Base-by-base conservation (phyloP, 2,888 invertebrate species). In the Clivina fossor region DNA sequence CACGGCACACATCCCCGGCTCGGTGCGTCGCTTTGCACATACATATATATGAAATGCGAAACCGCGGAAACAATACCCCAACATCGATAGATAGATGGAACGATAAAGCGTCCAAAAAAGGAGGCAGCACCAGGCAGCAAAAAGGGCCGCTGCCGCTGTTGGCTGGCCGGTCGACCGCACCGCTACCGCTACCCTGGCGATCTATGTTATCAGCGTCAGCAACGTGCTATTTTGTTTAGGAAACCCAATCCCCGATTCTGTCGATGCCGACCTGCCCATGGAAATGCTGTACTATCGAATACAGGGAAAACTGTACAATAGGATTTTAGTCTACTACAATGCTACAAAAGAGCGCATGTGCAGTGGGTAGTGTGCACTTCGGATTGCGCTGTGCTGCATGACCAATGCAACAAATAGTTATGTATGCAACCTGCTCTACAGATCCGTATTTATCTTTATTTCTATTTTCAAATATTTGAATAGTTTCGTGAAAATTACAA, bases 221-320 rank as follows among this genome's bases (percentile, higher is more conserved):
- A 51, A 43, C 20, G 20, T 41, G 43, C 41, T 53, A 53, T 53
- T 53, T 53, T 53, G 53, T 53, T 53, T 53, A 53, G 53, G 53
- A 53, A 53, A 53, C 53, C 53, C 53, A 53, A 53, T 53, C 53
- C 41, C 35, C 44, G 18, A 15, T 26, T 24, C 43, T 24, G 26
- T 24, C 9, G 26, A 7, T 24, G 32, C 32, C 47, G 47, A n/a
- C n/a, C n/a, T n/a, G n/a, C n/a, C n/a, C n/a, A n/a, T n/a, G n/a
- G n/a, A n/a, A n/a, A 40, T 40, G 20, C 16, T 33, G 33, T 16
- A 40, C 20, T 40, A 40, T 40, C 40, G 40, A 22, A 16, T n/a
- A n/a, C n/a, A n/a, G n/a, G n/a, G n/a, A n/a, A n/a, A 16, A 33
- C 13, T 11, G 11, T 20, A 53, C 53, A 53, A 53, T 53, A 37